Evolutionary conservation across 2,113 vertebrate species (phyloP).

Genomic region (Nesospiza acunhae): DNA sequence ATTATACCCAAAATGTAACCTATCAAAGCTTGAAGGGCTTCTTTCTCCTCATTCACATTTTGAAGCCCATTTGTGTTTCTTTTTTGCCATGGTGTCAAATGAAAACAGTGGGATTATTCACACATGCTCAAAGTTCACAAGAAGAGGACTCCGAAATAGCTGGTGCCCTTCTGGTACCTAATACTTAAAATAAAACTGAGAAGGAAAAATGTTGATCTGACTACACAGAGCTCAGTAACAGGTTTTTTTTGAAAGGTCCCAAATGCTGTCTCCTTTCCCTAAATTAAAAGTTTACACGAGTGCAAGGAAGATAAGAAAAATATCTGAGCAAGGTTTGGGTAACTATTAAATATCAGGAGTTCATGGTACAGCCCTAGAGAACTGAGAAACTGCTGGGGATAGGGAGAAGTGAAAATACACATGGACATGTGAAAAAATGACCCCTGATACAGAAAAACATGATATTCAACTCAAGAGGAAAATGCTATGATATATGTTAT

Average conservation of each 20-base stretch:
- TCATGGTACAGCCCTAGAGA: rapidly evolving
- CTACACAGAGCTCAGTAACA: background rate
- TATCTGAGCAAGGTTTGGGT: background rate
- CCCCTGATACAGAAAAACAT: background rate
- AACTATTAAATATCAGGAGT: background rate
- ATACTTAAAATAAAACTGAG: background rate
- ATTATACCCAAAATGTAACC: background rate
- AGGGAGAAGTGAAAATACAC: background rate
- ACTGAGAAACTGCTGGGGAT: background rate
- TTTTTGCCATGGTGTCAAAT: background rate
- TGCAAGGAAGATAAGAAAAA: background rate
- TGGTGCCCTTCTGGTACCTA: background rate
- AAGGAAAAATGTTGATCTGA: background rate
- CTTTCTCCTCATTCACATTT: background rate
- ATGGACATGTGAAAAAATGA: background rate
- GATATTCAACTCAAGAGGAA: background rate
- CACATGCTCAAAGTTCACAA: background rate
- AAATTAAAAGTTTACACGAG: background rate
- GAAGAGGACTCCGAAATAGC: background rate
- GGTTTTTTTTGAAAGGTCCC: background rate
- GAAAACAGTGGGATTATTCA: background rate
- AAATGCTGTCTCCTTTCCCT: background rate
- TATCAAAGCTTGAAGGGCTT: background rate
- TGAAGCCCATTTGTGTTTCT: background rate
- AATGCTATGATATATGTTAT: background rate